Base-by-base conservation (phyloP, 2,797 vertebrate genomes). In the Crenichthys baileyi region DNA sequence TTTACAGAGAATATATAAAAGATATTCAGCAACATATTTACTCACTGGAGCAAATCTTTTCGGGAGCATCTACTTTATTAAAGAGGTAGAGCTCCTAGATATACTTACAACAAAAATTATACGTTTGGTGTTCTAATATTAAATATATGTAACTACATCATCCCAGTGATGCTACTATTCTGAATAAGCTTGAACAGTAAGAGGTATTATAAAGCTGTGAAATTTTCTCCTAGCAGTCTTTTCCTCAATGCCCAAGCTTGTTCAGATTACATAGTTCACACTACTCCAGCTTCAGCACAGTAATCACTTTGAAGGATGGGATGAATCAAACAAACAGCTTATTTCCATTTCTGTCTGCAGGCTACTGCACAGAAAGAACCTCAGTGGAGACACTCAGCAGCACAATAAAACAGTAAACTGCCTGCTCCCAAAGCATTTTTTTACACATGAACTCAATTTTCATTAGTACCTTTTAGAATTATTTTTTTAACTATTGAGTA, bases 211-310 rank as follows among this genome's bases (percentile, higher is more conserved):
- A 41, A 68, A 20, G 15, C n/a, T 68, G 55, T 50, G 2, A 81
- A 51, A 15, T 53, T 78, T 70, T 63, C 48, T 46, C 75, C 24
- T 36, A 75, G 70, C 71, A 85, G 65, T 77, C 63, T 79, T 78
- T 85, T 71, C 63, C 67, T 83, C 48, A n/a, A 60, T 61, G 79
- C 26, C 70, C 70, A 20, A 72, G 76, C 78, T 53, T 75, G 61
- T 77, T 72, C 82, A 85, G 51, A 92, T 90, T 50, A 86, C 83
- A 90, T 70, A 56, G 73, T 87, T 82, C 58, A 55, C 76, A 85
- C 78, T 79, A 72, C 60, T 79, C 60, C 48, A 24, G 31, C 63
- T 46, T 36, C 67, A 78, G 70, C 70, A 81, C 75, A 78, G 75
- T 73, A 81, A 81, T 79, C 46, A 65, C 68, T 84, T 75, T 76